These are phyloP conservation scores for Allophyes oxyacanthae DNA, from an alignment of 2,888 invertebrate genomes.

Conservation along the genomic window DNA sequence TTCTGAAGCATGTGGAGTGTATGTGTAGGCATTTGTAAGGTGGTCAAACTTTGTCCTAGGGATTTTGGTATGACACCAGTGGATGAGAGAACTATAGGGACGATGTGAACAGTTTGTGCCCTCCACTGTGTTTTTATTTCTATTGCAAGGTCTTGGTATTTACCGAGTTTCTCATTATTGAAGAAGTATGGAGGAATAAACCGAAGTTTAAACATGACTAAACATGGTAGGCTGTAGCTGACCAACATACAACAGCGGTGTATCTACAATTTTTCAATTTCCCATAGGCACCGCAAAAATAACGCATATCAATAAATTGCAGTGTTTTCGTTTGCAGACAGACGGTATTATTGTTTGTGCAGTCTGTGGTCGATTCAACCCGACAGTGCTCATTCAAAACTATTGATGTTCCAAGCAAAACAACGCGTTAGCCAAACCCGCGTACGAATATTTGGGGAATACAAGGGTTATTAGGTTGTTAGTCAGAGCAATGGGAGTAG, in stretches of 20 bases:
- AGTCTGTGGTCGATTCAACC: constrained; percentile 4
- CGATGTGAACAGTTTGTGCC: too few species aligned
- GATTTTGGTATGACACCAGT: too few species aligned
- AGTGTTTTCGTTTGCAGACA: constrained; percentile 21
- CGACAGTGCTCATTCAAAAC: background rate
- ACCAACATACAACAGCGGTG: background rate
- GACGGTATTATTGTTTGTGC: constrained; percentile 42
- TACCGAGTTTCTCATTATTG: too few species aligned
- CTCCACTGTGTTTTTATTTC: too few species aligned
- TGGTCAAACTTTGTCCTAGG: too few species aligned
- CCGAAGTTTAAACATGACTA: too few species aligned
- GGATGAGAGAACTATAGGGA: too few species aligned
- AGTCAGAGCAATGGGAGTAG: too few species aligned
- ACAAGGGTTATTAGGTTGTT: background rate
- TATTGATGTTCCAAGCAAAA: constrained; percentile 4
- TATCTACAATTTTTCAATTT: constrained; percentile 12
- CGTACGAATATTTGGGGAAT: background rate
- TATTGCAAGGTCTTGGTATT: too few species aligned
- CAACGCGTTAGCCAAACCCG: background rate
- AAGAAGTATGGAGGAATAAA: too few species aligned
- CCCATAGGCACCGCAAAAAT: constrained; percentile 20
- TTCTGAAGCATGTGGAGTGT: too few species aligned
- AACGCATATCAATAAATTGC: constrained; percentile 21
- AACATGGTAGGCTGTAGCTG: background rate
- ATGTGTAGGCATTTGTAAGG: too few species aligned